Base-by-base conservation (phyloP, 2,888 invertebrate genomes). In the Euplagia quadripunctaria region DNA sequence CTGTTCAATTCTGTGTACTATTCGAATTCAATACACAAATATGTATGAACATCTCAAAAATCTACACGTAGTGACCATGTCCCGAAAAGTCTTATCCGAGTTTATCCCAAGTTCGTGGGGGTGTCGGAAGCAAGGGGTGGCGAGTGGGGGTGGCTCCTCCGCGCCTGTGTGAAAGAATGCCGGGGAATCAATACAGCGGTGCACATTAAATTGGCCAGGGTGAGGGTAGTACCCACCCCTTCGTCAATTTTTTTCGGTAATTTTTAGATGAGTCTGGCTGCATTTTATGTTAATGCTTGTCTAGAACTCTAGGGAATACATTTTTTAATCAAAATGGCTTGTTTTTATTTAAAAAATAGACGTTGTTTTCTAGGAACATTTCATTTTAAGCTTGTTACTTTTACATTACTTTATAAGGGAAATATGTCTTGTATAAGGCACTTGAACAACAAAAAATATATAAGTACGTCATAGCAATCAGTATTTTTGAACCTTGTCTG, bases 141-240 rank as follows among this genome's bases (percentile, higher is more conserved):
- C 82, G 71, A 74, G 71, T 78, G 83, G 80, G 86, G 82, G 75
- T 84, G 83, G 73, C 46, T 85, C 73, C 90, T 88, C 86, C 91
- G 93, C 94, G 93, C 94, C 94, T 94, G 95, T 95, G 94, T 95
- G 94, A 94, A 95, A 95, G 95, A 95, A 96, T 95, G 94, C 93
- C 89, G 88, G 87, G 87, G 94, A 96, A 96, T 96, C 95, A 95
- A 95, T 95, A 96, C 95, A 93, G 93, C 92, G 91, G 90, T 88
- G 92, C 93, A 93, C 94, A 92, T 94, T 94, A 94, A 95, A 95
- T 94, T 94, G 93, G 92, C 93, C 90, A 85, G 91, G 90, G 90
- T 87, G 87, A 80, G 86, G 86, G 83, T 71, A 52, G 69, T 31
- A 64, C 71, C 81, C 84, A 83, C 82, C 85, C 80, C 79, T 80